phyloP scores from a whole-genome alignment of 1,140 invertebrate species.

The Myzus persicae region DNA sequence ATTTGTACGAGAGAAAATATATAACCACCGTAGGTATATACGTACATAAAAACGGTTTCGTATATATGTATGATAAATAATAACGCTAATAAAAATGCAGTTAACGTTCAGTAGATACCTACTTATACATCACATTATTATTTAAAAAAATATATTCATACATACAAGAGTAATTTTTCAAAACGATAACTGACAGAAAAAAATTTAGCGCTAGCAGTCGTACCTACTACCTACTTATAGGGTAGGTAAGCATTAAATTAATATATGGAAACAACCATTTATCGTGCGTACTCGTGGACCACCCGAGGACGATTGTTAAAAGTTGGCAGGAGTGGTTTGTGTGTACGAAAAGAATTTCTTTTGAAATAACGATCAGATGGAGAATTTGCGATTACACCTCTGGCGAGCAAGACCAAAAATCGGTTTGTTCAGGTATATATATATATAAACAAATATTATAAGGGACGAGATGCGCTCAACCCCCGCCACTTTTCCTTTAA shows the following conservation, averaged over 20 bases:
- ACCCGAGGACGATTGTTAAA: not conserved
- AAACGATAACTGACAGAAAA: not conserved
- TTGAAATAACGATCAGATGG: conserved; percentile 23
- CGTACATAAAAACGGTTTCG: not conserved
- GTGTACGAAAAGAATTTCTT: not conserved
- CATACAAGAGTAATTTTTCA: not conserved
- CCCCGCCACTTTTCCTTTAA: not conserved
- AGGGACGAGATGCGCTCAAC: not conserved
- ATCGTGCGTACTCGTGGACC: not conserved
- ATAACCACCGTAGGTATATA: not conserved
- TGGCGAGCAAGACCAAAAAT: conserved; percentile 44
- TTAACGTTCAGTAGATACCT: not conserved
- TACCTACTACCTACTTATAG: not conserved
- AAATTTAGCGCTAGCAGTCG: not conserved
- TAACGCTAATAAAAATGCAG: conserved; percentile 44
- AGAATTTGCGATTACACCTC: conserved; percentile 26
- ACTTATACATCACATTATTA: not conserved
- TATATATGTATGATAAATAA: conserved; percentile 11
- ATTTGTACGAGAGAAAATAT: not conserved
- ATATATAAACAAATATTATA: not conserved
- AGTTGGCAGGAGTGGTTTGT: not conserved
- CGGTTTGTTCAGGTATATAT: conserved; percentile 19
- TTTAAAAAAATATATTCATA: not conserved
- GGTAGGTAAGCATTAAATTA: not conserved
- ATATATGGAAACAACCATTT: not conserved